phyloP scores from a whole-genome alignment of 2,888 invertebrate genomes.

The Drosophila meridiana region DNA sequence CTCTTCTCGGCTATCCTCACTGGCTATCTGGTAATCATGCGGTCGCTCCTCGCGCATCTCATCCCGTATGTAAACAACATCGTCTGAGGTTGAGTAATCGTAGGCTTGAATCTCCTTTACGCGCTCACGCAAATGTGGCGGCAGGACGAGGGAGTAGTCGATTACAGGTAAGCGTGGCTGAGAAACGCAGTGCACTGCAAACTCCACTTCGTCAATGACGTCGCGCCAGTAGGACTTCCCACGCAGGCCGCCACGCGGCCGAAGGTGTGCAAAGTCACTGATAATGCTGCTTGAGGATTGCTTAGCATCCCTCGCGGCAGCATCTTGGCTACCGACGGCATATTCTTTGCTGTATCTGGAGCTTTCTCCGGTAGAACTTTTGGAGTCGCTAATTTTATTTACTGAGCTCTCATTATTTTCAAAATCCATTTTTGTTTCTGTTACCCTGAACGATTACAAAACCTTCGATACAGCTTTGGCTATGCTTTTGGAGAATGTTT shows the following conservation, averaged over 20 bases:
- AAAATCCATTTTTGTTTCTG: neutral
- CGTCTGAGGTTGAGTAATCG: constrained; percentile 76
- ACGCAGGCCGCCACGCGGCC: constrained; percentile 34
- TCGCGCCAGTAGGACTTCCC: constrained; percentile 77
- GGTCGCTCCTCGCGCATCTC: constrained; percentile 59
- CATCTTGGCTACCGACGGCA: neutral
- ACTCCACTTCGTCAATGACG: constrained; percentile 79
- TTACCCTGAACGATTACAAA: neutral
- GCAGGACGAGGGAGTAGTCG: constrained; percentile 82
- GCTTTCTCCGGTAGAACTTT: constrained; percentile 3
- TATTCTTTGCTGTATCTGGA: neutral
- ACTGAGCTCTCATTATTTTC: neutral
- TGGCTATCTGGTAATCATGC: constrained; percentile 51
- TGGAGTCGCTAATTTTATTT: neutral
- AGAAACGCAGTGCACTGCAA: constrained; percentile 51
- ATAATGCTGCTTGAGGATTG: constrained; percentile 41
- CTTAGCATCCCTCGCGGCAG: neutral
- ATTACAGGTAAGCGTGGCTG: constrained; percentile 62
- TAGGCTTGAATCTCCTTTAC: constrained; percentile 80
- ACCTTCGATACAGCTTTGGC: constrained; percentile 7
- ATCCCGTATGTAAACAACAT: constrained; percentile 71
- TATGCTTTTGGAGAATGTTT: constrained; percentile 35
- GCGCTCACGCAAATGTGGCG: constrained; percentile 73
- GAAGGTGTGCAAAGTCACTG: constrained; percentile 51
- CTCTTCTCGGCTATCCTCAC: constrained; percentile 50